Evolutionary conservation across 2,888 invertebrate genomes (phyloP), one percentile per base, ranked within the genome.

Genomic region (Cantharis nigra): DNA sequence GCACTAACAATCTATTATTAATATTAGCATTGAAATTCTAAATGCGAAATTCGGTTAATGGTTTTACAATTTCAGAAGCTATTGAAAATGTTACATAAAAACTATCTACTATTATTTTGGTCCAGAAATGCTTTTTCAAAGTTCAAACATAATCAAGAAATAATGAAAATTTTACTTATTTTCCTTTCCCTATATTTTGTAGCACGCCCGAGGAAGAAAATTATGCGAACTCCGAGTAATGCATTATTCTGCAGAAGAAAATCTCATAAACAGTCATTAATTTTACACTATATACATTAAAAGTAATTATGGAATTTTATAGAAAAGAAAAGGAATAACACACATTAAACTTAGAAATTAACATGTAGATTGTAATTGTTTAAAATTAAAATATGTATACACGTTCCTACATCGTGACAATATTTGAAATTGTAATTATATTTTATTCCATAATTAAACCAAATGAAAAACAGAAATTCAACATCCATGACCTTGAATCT

Each of bases 401-500:
- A 49, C 49, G 49, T 49, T 49, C n/a, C n/a, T 49, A 49, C 7
- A n/a, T n/a, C 49, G 49, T 49, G 49, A 49, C 49, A 49, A 7
- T 49, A 49, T 49, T 49, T 49, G 49, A 49, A 49, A 49, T 49
- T n/a, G 49, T 49, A 49, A 49, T 49, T 49, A 49, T 49, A 49
- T 49, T 30, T 49, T 49, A 49, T 49, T 49, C 49, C 49, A 49
- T 49, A 49, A 49, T 49, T 49, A 49, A 49, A 49, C n/a, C n/a
- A 49, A 49, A 49, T n/a, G 49, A 49, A 49, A n/a, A 49, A 49
- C 49, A 49, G 49, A 49, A 49, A 49, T 49, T 49, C 49, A 49
- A 49, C 49, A 49, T 49, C n/a, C n/a, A 49, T n/a, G 49, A 78
- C 65, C 65, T 20, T 67, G 65, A 67, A 26, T 67, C 23, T 67